These are phyloP conservation scores for Panthera tigris DNA, from an alignment of 2,113 vertebrate genomes.

Conservation along the genomic window DNA sequence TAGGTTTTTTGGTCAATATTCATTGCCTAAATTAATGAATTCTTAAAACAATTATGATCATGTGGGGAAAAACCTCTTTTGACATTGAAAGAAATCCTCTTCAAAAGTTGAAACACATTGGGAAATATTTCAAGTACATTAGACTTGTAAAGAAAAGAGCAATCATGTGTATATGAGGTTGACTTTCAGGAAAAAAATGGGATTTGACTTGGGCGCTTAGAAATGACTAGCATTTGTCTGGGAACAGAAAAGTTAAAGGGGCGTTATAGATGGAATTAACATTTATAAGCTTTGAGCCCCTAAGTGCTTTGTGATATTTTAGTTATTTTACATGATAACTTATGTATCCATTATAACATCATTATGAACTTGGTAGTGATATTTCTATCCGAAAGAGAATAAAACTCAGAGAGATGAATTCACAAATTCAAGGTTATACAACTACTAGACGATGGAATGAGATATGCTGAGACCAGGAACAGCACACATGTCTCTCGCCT, in stretches of 20 bases:
- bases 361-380: neutral
- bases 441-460: neutral
- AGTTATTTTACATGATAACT: neutral
- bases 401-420: neutral
- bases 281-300: neutral
- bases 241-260: neutral
- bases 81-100: neutral
- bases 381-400: neutral
- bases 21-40: neutral
- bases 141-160: neutral
- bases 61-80: neutral
- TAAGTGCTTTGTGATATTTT: neutral
- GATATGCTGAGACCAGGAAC: neutral
- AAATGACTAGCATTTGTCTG: neutral
- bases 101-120: neutral
- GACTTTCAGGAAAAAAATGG: neutral
- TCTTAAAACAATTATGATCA: neutral
- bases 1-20: neutral
- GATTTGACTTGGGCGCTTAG: neutral
- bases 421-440: neutral
- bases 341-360: neutral
- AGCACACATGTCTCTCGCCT: neutral
- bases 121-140: neutral
- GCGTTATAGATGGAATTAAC: neutral
- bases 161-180: neutral